A percentile compares a stretch with the other conserved stretches of the same genome.
Conservation (phyloP, 2,113 vertebrate genomes). For the Sinocyclocheilus anshuiensis region DNA sequence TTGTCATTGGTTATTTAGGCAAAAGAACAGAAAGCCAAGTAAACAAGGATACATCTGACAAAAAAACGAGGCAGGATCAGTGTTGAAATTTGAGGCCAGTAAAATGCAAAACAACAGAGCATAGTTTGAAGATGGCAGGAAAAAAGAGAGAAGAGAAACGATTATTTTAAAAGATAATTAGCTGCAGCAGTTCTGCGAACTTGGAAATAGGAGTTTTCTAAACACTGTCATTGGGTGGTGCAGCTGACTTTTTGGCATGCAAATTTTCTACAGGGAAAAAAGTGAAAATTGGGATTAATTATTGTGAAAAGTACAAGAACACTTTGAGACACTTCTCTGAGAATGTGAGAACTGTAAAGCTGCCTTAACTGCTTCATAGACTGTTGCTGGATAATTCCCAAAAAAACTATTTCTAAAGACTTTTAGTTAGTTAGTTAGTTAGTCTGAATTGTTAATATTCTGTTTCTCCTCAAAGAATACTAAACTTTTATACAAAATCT, state of each 20-base stretch:
- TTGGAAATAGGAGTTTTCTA: not conserved
- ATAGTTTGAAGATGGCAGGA: not conserved
- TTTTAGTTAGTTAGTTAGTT: not conserved
- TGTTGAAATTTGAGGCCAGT: not conserved
- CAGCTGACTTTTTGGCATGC: constrained; percentile 16
- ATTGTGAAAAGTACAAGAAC: not conserved
- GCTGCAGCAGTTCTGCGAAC: not conserved
- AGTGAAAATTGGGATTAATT: not conserved
- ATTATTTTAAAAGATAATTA: constrained; percentile 12
- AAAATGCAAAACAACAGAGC: constrained; percentile 16
- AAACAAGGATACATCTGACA: constrained; percentile 14
- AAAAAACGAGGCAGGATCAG: not conserved
- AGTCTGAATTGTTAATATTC: no score
- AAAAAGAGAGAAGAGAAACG: not conserved
- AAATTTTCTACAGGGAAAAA: not conserved
- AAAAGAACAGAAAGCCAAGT: not conserved
- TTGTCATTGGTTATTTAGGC: not conserved
- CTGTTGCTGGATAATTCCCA: not conserved
- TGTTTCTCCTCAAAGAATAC: no score
- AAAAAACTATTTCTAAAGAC: not conserved
- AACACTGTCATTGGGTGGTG: not conserved
- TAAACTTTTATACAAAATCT: no score
- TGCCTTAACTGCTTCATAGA: not conserved
- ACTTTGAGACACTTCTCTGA: not conserved
- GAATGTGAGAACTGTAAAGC: not conserved